phyloP scores from a whole-genome alignment of 2,797 vertebrate genomes.

The Gallirallus australis region DNA sequence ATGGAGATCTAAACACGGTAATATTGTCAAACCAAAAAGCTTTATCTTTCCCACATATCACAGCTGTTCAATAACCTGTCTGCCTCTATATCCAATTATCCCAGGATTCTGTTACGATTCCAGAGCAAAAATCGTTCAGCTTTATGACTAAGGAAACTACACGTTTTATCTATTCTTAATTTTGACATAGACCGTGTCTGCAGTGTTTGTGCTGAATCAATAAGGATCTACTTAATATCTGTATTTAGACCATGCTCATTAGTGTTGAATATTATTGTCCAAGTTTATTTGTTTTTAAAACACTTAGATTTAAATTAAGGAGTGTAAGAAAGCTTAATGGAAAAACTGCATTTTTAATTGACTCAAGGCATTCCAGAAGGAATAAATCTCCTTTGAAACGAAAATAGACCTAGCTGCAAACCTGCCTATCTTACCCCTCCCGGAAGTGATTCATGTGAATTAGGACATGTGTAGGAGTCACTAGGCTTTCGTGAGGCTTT shows the following conservation, averaged over 20 bases:
- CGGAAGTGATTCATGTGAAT: slow-evolving; percentile 41
- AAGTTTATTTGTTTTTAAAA: not conserved
- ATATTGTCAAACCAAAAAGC: not conserved
- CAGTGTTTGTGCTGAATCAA: not conserved
- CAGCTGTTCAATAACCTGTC: not conserved
- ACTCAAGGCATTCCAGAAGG: not conserved
- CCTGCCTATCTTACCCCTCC: not conserved
- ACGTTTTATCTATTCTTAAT: not conserved
- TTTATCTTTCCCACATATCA: not conserved
- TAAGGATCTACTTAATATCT: not conserved
- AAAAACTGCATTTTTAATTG: not conserved
- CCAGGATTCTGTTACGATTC: not conserved
- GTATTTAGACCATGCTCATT: not conserved
- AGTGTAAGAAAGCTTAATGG: not conserved
- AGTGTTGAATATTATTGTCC: not conserved
- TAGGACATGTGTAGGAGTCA: slow-evolving; percentile 27
- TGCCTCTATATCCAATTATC: not conserved
- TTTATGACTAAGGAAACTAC: not conserved
- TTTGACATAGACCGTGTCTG: not conserved
- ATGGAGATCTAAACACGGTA: not conserved
- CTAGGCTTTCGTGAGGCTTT: slow-evolving; percentile 26
- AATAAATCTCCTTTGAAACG: slow-evolving; percentile 5
- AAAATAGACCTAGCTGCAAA: slow-evolving; percentile 7
- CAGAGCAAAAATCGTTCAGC: not conserved
- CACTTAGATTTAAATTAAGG: not conserved